These are phyloP conservation scores for Urocolius indicus DNA, from an alignment of 2,113 vertebrate species.

Conservation along the genomic window DNA sequence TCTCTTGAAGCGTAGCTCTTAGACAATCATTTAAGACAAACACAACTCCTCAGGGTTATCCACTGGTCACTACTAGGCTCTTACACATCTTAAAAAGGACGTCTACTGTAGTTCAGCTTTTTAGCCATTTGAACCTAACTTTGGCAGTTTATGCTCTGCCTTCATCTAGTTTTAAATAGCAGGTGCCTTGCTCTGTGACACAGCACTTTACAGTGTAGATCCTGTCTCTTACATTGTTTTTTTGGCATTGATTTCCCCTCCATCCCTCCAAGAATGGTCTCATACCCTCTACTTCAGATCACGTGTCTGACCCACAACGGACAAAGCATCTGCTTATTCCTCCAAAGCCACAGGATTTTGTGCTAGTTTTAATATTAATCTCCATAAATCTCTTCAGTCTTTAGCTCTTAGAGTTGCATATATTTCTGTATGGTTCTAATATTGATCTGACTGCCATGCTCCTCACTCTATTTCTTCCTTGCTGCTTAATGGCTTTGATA, in stretches of 20 bases:
- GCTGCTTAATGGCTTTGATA: background rate
- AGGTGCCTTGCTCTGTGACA: background rate
- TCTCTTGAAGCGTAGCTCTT: background rate
- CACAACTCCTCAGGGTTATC: background rate
- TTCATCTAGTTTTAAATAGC: background rate
- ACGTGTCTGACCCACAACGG: background rate
- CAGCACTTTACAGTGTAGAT: background rate
- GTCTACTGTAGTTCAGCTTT: background rate
- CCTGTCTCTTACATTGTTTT: accelerated
- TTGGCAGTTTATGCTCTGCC: background rate
- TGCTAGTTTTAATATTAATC: conserved; percentile 44
- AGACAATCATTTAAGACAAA: background rate
- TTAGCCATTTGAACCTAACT: background rate
- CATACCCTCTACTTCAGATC: background rate
- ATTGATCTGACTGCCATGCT: background rate
- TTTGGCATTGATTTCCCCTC: background rate
- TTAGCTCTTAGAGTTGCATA: background rate
- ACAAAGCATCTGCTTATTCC: conserved; percentile 47
- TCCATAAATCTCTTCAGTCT: background rate
- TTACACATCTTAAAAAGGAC: background rate
- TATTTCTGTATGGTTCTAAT: conserved; percentile 9
- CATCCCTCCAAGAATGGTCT: background rate
- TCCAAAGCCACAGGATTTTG: conserved; percentile 46
- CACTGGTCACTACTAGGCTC: background rate
- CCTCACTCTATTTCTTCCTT: background rate